Evolutionary conservation across 2,113 vertebrate genomes (phyloP), one percentile per base, ranked within the genome.

Genomic region (Strix uralensis): DNA sequence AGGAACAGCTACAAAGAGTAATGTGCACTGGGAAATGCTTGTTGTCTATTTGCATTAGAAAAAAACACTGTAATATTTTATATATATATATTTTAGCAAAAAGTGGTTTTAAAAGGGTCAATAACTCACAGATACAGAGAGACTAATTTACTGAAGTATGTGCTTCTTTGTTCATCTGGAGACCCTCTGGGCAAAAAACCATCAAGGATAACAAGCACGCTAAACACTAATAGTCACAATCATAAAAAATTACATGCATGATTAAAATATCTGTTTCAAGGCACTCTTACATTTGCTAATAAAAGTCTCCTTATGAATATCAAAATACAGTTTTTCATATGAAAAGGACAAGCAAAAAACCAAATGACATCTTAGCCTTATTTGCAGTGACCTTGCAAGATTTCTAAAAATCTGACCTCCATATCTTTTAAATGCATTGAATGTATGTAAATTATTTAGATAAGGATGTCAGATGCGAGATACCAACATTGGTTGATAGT

Each of bases 161-260:
- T 87, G 81, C 87, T 36, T 27, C 93, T 97, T 93, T 95, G 87
- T 97, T 97, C 94, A 62, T 88, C 49, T 91, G 63, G 74, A 97
- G 88, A 79, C 90, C 94, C 97, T 97, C 95, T 15, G 92, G 97
- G 95, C 94, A n/a, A 93, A 54, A 81, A 66, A 93, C 94, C 70
- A 89, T 95, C 87, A 93, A 95, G 82, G 86, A 97, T 97, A 97
- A 96, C 93, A 97, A 97, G 85, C 92, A 78, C 1, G 3, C 96
- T 97, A 98, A 98, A 97, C 95, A 97, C 92, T 97, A 97, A 97
- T 93, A 98, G 95, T 96, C 83, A 95, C 84, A 93, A 94, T 96
- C 96, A 97, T 94, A 95, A 97, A 97, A 96, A 94, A 94, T 95
- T 94, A 98, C 93, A 97, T 88, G 77, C 62, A n/a, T 75, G 89